A percentile compares a stretch with the other conserved stretches of the same genome.
Evolutionary conservation across 37 sponge, comb jelly and placozoan genomes (phyloP).

Genomic region (Diacarnus erythraeanus): DNA sequence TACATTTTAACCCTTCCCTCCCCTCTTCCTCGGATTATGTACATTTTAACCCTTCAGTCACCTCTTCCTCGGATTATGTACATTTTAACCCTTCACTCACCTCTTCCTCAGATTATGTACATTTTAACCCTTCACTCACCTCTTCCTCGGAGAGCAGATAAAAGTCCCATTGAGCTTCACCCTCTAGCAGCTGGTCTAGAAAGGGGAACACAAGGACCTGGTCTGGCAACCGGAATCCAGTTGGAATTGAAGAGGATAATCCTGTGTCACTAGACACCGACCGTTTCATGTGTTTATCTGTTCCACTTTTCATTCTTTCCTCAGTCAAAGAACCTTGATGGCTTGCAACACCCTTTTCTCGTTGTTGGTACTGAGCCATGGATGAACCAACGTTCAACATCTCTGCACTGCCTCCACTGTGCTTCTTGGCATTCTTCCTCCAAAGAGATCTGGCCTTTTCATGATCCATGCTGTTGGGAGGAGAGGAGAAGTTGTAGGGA

Average conservation of each 20-base stretch:
- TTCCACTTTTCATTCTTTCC: not conserved
- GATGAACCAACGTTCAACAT: not conserved
- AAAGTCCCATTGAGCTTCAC: constrained; percentile 31
- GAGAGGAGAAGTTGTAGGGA: not conserved
- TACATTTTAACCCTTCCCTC: too few relatives aligned
- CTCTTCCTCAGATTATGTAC: too few relatives aligned
- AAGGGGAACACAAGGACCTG: constrained; percentile 46
- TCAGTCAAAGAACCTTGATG: not conserved
- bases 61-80: too few relatives aligned
- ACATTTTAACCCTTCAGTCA: too few relatives aligned
- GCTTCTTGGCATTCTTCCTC: constrained; percentile 6
- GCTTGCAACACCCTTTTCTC: not conserved
- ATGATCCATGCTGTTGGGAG: not conserved
- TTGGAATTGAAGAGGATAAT: not conserved
- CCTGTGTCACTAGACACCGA: not conserved
- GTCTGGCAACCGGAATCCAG: constrained; percentile 17
- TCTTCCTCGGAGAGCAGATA: constrained; percentile 44
- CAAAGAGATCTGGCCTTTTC: not conserved
- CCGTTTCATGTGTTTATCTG: not conserved
- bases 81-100: too few relatives aligned
- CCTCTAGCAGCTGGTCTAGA: not conserved
- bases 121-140: not conserved
- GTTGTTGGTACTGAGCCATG: not conserved
- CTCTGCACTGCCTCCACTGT: not conserved
- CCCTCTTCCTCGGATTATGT: too few relatives aligned